These are phyloP conservation scores for Babyrousa celebensis DNA, from an alignment of 2,797 vertebrate genomes.

Conservation along the genomic window DNA sequence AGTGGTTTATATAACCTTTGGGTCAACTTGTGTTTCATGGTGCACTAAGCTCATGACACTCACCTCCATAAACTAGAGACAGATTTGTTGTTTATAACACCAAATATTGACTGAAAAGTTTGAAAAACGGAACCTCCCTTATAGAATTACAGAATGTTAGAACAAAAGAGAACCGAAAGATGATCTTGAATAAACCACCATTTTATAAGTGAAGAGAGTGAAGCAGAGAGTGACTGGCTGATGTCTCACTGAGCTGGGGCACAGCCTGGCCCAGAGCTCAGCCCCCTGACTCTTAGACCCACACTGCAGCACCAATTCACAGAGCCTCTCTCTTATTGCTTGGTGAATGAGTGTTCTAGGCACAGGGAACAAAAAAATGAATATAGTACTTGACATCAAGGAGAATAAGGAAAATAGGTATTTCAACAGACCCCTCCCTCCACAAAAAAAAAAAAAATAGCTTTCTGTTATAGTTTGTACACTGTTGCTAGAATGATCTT, in stretches of 20 bases:
- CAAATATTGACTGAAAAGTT: constrained; percentile 75
- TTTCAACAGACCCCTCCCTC: neutral
- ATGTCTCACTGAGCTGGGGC: neutral
- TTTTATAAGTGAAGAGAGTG: constrained; percentile 46
- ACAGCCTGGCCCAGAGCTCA: too few species aligned
- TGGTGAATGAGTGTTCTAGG: neutral
- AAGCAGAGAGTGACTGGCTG: neutral
- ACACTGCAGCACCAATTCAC: accelerated
- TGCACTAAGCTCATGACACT: constrained; percentile 61
- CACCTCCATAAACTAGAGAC: constrained; percentile 58
- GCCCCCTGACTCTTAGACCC: neutral
- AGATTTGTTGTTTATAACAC: constrained; percentile 60
- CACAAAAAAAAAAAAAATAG: neutral
- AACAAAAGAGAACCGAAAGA: constrained; percentile 78
- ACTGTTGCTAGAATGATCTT: neutral
- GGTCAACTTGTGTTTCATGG: constrained; percentile 63
- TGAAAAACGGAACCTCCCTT: constrained; percentile 69
- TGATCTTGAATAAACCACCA: constrained; percentile 19
- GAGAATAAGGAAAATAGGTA: neutral
- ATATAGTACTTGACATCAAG: neutral
- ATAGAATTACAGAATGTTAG: constrained; percentile 66
- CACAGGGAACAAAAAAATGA: neutral
- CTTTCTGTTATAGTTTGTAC: neutral
- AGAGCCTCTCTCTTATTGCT: neutral
- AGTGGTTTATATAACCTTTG: constrained; percentile 51